Evolutionary conservation across 2,113 vertebrate species (phyloP), one percentile per base, ranked within the genome.

Genomic region (Eulemur rufifrons): DNA sequence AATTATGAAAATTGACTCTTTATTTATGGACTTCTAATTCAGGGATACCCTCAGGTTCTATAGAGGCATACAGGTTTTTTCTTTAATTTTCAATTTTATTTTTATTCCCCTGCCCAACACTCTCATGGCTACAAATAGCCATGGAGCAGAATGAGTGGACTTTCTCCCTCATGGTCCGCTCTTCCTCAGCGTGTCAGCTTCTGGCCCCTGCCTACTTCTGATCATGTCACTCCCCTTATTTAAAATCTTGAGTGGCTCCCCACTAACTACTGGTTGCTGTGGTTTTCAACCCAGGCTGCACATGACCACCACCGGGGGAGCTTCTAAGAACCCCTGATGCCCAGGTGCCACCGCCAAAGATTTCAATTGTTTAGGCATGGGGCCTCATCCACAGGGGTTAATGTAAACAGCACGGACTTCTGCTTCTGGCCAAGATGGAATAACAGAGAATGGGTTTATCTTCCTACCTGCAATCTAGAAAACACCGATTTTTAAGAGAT

Each of bases 241-340:
- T 80, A 89, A 89, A 96, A 80, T 61, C 54, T 78, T 68, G n/a
- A 91, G 68, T 77, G 78, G 82, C 23, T 83, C 27, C 23, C 71
- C 6, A 39, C 7, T 29, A 76, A 32, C 42, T 42, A 17, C n/a
- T 91, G 91, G 77, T 74, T 32, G 64, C 9, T 86, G 83, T 27
- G 18, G 66, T 50, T 85, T 85, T 59, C 18, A 69, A 89, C 37
- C 27, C 76, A 63, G 59, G 52, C 34, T 83, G 78, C 56, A 59
- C 14, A 54, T 6, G 52, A 63, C 74, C 94, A 80, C 56, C 91
- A 89, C 42, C 11, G 8, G 64, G 71, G 69, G 61, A 21, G 13
- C 59, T 93, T 93, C 52, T 39, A 89, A 54, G 69, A 39, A n/a
- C 39, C 32, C 54, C 50, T 1, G 15, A 23, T 54, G 15, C 52